These are phyloP conservation scores for Acanthacorydalis orientalis DNA, from an alignment of 2,888 invertebrate genomes.

Conservation along the genomic window DNA sequence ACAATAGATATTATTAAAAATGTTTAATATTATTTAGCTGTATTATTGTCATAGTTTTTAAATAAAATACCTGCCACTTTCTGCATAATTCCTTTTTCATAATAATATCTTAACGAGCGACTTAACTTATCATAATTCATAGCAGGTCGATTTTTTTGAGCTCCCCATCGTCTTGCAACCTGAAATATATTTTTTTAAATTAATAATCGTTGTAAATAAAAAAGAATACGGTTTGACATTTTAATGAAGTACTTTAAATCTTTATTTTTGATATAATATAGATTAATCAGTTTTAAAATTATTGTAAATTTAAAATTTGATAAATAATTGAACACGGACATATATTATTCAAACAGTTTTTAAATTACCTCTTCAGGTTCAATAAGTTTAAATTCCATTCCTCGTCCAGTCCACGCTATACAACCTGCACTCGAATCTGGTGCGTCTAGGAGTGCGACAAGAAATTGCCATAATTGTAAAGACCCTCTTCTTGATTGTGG, in stretches of 20 bases:
- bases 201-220: background rate
- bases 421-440: constrained; percentile 53
- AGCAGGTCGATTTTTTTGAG: constrained; percentile 90
- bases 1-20: too few species aligned
- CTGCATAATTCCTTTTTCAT: constrained; percentile 98
- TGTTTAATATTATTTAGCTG: too few species aligned
- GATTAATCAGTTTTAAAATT: too few species aligned
- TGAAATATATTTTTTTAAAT: constrained; percentile 21
- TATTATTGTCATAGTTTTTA: background rate
- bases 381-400: constrained; percentile 88
- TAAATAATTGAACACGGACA: too few species aligned
- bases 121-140: constrained; percentile 97
- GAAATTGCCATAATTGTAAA: constrained; percentile 87
- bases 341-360: too few species aligned
- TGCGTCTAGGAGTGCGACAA: constrained; percentile 64
- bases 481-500: constrained; percentile 47
- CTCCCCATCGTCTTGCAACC: constrained; percentile 91
- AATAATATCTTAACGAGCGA: constrained; percentile 86
- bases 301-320: too few species aligned
- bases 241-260: too few species aligned
- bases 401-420: constrained; percentile 89
- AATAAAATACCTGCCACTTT: constrained; percentile 63
- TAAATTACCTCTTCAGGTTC: constrained; percentile 75
- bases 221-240: too few species aligned
- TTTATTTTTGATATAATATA: too few species aligned